These are phyloP conservation scores for Tretioscincus oriximinensis DNA, from an alignment of 2,113 vertebrate genomes.

Conservation along the genomic window DNA sequence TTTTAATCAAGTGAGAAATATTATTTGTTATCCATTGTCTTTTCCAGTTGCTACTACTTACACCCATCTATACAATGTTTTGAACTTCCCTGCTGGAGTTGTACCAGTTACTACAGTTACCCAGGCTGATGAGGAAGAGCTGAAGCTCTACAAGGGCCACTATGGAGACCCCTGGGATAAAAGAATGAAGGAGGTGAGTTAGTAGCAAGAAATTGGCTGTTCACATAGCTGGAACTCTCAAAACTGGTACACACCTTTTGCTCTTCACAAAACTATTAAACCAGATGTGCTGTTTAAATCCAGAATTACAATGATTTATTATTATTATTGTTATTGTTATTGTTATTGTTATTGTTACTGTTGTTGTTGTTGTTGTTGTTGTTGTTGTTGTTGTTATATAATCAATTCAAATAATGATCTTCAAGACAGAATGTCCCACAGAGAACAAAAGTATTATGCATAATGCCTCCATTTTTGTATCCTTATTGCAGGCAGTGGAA, in stretches of 20 bases:
- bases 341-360: too few relatives aligned
- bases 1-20: background rate
- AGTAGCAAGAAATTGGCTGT: background rate
- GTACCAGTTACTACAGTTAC: conserved; percentile 83
- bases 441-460: too few relatives aligned
- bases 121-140: conserved; percentile 76
- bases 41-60: conserved; percentile 70
- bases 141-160: conserved; percentile 73
- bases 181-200: conserved; percentile 74
- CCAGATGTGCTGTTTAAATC: too few relatives aligned
- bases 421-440: too few relatives aligned
- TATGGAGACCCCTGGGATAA: conserved; percentile 77
- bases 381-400: too few relatives aligned
- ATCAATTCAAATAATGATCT: background rate
- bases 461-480: background rate
- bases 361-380: too few relatives aligned
- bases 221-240: too few relatives aligned
- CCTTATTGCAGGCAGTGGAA: conserved; percentile 64
- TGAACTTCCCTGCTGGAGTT: conserved; percentile 85
- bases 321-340: too few relatives aligned
- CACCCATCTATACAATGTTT: conserved; percentile 79
- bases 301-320: too few relatives aligned
- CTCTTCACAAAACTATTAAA: too few relatives aligned
- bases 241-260: too few relatives aligned
- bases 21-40: conserved; percentile 2